phyloP scores from a whole-genome alignment of 2,113 vertebrate genomes.

The Peromyscus polionotus region DNA sequence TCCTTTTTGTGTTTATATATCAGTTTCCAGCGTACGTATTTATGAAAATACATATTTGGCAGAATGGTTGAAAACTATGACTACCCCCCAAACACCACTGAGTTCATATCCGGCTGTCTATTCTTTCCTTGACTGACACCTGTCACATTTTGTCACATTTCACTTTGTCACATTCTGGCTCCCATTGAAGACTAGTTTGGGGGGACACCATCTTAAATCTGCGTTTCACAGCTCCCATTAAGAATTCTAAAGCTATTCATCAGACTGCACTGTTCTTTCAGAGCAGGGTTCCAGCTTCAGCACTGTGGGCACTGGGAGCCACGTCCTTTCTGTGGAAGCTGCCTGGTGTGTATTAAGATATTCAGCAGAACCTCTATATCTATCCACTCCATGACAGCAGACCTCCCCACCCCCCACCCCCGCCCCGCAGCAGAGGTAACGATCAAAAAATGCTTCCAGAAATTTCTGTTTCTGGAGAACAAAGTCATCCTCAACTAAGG shows the following conservation, averaged over 20 bases:
- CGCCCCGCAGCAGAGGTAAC: not conserved
- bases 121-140: not conserved
- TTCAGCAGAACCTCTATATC: not conserved
- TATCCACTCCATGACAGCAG: not conserved
- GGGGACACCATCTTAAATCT: not conserved
- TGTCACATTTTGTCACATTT: not conserved
- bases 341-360: not conserved
- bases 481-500: not conserved
- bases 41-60: not conserved
- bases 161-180: not conserved
- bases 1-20: not conserved
- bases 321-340: not conserved
- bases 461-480: not conserved
- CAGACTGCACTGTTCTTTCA: not conserved
- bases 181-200: not conserved
- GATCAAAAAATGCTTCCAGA: not conserved
- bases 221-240: not conserved
- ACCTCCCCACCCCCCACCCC: no score
- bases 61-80: not conserved
- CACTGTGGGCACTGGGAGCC: not conserved
- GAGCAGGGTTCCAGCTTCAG: not conserved
- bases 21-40: not conserved
- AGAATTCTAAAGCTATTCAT: constrained; percentile 6
- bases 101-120: not conserved
- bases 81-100: not conserved